Percentiles rank a stretch among this genome's conserved stretches.
Evolutionary conservation across 2,888 invertebrate genomes (phyloP).

Genomic region (Brachyopa scutellaris): DNA sequence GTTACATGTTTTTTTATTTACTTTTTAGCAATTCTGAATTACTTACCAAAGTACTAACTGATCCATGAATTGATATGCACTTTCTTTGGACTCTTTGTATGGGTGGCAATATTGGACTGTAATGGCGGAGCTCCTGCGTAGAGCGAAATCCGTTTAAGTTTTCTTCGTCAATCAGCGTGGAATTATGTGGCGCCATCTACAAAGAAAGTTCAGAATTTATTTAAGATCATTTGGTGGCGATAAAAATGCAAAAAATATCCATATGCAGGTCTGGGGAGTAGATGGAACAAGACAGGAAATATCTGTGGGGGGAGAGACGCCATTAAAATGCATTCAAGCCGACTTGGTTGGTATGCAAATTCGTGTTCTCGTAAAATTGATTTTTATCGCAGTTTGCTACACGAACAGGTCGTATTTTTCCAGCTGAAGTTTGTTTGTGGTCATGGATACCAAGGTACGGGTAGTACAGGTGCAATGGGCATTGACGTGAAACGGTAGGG

Average conservation of each 20-base stretch:
- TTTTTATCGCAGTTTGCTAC: conserved; percentile 27
- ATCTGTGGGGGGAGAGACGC: not conserved
- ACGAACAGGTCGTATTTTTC: conserved; percentile 20
- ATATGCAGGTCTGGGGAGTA: too few species aligned
- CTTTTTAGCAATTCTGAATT: conserved; percentile 5
- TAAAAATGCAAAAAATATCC: conserved; percentile 76
- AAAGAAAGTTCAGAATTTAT: conserved; percentile 53
- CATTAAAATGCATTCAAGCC: conserved; percentile 3
- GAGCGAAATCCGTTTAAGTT: conserved; percentile 77
- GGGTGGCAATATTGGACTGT: conserved; percentile 79
- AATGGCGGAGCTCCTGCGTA: conserved; percentile 76
- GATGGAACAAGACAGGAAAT: not conserved
- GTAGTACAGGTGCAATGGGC: conserved; percentile 45
- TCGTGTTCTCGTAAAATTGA: conserved; percentile 28
- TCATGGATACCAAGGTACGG: conserved; percentile 33
- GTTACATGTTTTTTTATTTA: conserved; percentile 7
- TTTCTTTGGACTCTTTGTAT: conserved; percentile 74
- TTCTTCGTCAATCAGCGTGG: conserved; percentile 80
- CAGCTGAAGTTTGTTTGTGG: conserved; percentile 30
- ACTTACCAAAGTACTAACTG: conserved; percentile 78
- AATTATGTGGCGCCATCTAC: conserved; percentile 80
- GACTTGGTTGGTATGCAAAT: conserved; percentile 36
- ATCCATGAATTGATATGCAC: conserved; percentile 78
- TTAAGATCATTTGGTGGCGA: conserved; percentile 79
- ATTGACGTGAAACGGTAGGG: conserved; percentile 17